phyloP scores from a whole-genome alignment of 2,113 vertebrate genomes.

The Clarias batrachus region DNA sequence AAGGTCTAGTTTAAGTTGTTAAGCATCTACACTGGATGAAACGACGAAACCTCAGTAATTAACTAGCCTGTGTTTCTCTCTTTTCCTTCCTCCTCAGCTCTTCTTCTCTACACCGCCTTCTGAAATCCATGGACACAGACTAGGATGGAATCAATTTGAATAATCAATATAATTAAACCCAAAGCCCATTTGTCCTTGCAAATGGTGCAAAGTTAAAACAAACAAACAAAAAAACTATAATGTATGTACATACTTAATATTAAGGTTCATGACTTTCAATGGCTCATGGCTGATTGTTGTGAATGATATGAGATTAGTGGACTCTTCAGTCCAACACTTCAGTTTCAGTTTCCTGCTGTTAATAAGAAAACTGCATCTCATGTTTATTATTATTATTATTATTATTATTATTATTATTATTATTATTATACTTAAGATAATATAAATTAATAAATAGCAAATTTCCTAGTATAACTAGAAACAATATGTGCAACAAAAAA shows the following conservation, averaged over 20 bases:
- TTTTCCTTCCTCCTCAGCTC: neutral
- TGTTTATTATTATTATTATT: neutral
- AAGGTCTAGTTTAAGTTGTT: neutral
- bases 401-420: neutral
- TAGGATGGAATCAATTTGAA: neutral
- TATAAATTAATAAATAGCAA: neutral
- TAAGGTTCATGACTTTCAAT: neutral
- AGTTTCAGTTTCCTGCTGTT: neutral
- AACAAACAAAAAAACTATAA: neutral
- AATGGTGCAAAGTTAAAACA: neutral
- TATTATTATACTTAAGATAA: neutral
- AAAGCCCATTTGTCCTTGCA: neutral
- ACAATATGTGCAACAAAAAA: neutral
- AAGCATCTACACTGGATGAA: neutral
- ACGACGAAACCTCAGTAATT: neutral
- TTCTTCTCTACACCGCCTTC: neutral
- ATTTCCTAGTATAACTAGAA: neutral
- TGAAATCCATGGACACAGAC: neutral
- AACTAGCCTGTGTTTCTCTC: neutral
- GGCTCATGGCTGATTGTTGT: neutral
- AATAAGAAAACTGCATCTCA: neutral
- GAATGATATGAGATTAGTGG: neutral
- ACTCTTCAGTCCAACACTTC: neutral
- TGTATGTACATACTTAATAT: neutral
- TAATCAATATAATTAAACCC: neutral